A percentile compares a stretch with the other conserved stretches of the same genome.
These are phyloP conservation scores for Anastatus disparis DNA, from an alignment of 1,140 invertebrate species.

Conservation along the genomic window DNA sequence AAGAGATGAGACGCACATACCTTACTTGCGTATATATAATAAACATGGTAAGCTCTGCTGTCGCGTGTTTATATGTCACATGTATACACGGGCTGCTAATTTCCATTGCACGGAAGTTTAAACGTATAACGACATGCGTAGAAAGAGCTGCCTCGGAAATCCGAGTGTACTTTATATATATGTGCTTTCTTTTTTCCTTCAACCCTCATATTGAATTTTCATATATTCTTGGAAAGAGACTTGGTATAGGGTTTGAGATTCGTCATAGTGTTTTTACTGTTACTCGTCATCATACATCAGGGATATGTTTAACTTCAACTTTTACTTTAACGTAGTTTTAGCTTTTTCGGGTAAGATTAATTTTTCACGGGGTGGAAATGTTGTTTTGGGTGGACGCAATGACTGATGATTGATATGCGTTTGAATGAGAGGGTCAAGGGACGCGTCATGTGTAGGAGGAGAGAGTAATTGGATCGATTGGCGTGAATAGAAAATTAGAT, in stretches of 20 bases:
- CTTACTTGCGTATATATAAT: no score
- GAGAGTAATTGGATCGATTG: conserved; percentile 24
- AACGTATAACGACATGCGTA: background rate
- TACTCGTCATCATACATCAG: background rate
- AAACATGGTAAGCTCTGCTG: no score
- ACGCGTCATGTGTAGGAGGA: background rate
- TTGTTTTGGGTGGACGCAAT: conserved; percentile 5
- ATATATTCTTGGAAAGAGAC: no score
- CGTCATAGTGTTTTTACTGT: conserved; percentile 31
- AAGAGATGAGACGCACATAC: no score
- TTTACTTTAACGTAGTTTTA: no score
- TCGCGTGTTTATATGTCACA: no score
- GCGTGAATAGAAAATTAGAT: background rate
- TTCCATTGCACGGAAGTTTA: no score
- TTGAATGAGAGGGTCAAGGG: conserved; percentile 11
- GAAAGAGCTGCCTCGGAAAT: background rate
- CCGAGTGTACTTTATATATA: no score
- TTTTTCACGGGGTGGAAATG: background rate
- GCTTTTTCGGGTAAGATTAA: no score
- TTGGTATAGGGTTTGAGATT: no score
- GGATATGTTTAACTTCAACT: background rate
- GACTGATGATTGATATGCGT: conserved; percentile 32
- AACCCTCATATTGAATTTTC: no score
- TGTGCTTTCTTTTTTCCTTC: no score
- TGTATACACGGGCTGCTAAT: background rate